Conservation (phyloP, 53 echinoderm and acorn worm genomes). For the Patiria pectinifera region DNA sequence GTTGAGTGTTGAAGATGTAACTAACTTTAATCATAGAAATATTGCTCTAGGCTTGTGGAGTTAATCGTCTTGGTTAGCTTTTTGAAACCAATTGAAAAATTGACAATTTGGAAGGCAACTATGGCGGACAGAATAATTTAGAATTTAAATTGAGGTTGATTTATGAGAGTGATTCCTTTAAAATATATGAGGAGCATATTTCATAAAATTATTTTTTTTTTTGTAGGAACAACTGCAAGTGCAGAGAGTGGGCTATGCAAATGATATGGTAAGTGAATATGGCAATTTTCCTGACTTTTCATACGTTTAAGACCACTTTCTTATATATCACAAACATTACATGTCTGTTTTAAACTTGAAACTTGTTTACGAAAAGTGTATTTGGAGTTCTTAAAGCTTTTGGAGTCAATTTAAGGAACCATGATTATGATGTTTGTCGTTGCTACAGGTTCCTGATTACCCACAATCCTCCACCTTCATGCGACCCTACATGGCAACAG, state of each 20-base stretch:
- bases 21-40: no score
- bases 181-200: neutral
- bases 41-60: no score
- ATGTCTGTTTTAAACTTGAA: neutral
- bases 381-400: no score
- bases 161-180: neutral
- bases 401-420: neutral
- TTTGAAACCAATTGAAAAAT: no score
- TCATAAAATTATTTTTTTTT: neutral
- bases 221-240: neutral
- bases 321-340: neutral
- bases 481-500: constrained; percentile 46
- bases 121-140: no score
- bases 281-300: neutral
- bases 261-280: constrained; percentile 9
- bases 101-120: no score
- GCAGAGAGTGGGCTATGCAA: constrained; percentile 30
- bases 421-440: neutral
- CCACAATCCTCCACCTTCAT: constrained; percentile 37
- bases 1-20: no score
- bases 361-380: no score
- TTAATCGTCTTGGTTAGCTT: no score
- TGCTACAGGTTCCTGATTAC: constrained; percentile 27
- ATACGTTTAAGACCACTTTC: no score
- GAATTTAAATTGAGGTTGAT: neutral